Base-by-base conservation (phyloP, 1,140 invertebrate genomes). In the Drosophila littoralis region DNA sequence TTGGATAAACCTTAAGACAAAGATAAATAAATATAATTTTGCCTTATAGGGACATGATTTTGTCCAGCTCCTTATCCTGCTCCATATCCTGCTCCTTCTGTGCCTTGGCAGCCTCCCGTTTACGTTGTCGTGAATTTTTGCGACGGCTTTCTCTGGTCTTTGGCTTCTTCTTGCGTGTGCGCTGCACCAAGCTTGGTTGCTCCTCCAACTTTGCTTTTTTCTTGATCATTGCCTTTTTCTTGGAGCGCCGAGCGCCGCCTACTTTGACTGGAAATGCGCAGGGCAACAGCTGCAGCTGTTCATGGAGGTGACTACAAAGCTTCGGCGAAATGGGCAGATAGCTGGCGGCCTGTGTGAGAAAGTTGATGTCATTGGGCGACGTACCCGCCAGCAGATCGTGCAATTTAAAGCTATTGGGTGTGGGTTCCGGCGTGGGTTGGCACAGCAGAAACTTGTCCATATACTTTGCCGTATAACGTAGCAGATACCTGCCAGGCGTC, bases 391-490 rank as follows among this genome's bases (percentile, higher is more conserved):
- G 22, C 6, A 91, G 46, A 6, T 77, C 54, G 7, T 76, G 51
- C 42, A 91, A 15, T 6, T 46, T 55, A 6, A 89, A 79, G 12
- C 76, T 75, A 13, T 85, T 67, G n/a, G 73, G 1, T 38, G 75
- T 64, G 28, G 58, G 9, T 8, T 77, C 72, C 28, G 36, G n/a
- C 0, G 78, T 74, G 2, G 70, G 70, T 1, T 46, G 57, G n/a
- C 90, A 90, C 1, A 91, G 42, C 12, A 91, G 28, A 9, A 91
- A 76, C 36, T 82, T 84, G 8, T 91, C 90, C 1, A 64, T 74
- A 28, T 85, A 80, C 36, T 88, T 91, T 38, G 55, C 38, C 6
- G 81, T 77, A 35, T 70, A 85, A 3, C 90, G 86, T 17, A 91
- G 48, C 8, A 91, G 36, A 58, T 82, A 91, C 6, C 79, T 51